Evolutionary conservation across 2,113 vertebrate species (phyloP), one percentile per base, ranked within the genome.

Genomic region (Tychaedon coryphoeus): DNA sequence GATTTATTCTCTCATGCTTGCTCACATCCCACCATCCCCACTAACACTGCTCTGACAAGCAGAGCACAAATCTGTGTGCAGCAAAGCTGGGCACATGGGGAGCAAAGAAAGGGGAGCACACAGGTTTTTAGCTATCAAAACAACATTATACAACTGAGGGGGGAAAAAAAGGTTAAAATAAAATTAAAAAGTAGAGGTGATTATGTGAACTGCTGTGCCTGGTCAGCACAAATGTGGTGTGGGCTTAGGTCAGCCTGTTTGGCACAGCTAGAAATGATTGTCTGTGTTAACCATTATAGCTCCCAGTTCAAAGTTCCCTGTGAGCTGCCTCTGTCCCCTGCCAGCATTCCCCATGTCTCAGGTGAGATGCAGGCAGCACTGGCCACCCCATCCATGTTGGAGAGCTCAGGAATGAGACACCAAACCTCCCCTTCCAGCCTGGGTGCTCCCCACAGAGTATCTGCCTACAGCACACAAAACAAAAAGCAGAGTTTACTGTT

Each of bases 231-330:
- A 96, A 90, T 62, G 82, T 80, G n/a, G 0, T 38, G 62, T 34
- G 66, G 66, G 74, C 58, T 95, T 82, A 90, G 93, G 75, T 73
- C 78, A 58, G 62, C 58, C 42, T 1, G 0, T 72, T 92, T 73
- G 88, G 80, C 88, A 92, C 67, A 90, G 90, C 62, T 34, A 76
- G 78, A 92, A 88, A 82, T 62, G 58, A 91, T 62, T 91, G 60
- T 29, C 86, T 61, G 28, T 47, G 95, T 95, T 95, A 97, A 94
- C 78, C 47, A 92, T 96, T 90, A 92, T 16, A 83, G 51, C 26
- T 80, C 58, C 43, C 54, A 38, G 92, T 31, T 51, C 92, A 70
- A 92, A 93, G 95, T 88, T 90, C 88, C n/a, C 43, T 0, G 0
- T 1, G 6, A 36, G 38, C 45, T 86, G 38, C 19, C 57, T 70